phyloP scores from a whole-genome alignment of 2,888 invertebrate genomes.

The Perizoma affinitatum region DNA sequence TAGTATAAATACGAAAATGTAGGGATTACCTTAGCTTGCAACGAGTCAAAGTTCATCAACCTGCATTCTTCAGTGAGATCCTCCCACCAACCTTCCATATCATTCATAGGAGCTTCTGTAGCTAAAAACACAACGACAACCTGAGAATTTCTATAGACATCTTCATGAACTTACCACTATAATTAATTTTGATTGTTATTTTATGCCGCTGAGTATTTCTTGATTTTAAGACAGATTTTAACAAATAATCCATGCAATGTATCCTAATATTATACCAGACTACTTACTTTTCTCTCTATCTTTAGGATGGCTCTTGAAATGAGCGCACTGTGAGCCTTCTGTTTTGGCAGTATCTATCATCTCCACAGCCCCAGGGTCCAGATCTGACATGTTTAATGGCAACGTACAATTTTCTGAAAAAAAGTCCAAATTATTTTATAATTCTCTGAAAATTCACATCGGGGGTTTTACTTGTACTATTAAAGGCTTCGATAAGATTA shows the following conservation, averaged over 20 bases:
- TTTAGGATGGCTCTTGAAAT: constrained; percentile 75
- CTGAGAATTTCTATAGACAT: background rate
- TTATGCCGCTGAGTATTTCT: too few relatives aligned
- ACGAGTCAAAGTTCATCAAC: constrained; percentile 85
- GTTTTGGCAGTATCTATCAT: constrained; percentile 63
- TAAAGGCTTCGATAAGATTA: too few relatives aligned
- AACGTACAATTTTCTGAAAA: constrained; percentile 71
- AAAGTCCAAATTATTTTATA: too few relatives aligned
- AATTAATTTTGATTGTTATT: too few relatives aligned
- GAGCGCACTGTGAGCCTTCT: constrained; percentile 60
- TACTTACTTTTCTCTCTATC: constrained; percentile 69
- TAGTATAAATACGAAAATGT: background rate
- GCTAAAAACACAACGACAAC: constrained; percentile 36
- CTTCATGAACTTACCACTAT: too few relatives aligned
- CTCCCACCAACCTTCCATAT: constrained; percentile 89
- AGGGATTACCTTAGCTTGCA: constrained; percentile 79
- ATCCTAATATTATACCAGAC: background rate
- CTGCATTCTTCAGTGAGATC: constrained; percentile 88
- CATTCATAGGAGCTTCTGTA: constrained; percentile 58
- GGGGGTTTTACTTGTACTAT: too few relatives aligned
- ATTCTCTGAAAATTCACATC: too few relatives aligned
- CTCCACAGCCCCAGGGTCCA: constrained; percentile 67
- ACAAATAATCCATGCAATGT: too few relatives aligned
- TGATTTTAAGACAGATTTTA: too few relatives aligned
- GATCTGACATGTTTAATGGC: constrained; percentile 51